phyloP scores from a whole-genome alignment of 2,113 vertebrate genomes.

The Nematolebias whitei region DNA sequence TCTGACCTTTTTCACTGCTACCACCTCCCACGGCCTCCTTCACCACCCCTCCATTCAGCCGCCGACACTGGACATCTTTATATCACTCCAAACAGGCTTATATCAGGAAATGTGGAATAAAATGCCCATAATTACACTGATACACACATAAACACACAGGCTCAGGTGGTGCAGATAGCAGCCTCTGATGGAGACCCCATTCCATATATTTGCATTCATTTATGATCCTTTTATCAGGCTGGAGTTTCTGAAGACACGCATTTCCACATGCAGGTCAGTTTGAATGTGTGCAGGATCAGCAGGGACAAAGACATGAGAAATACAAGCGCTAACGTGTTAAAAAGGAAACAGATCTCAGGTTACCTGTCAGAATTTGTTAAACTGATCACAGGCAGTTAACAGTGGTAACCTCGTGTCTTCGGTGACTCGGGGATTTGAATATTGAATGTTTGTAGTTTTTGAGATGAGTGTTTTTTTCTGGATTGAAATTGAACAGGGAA shows the following conservation, averaged over 20 bases:
- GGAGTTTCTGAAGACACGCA: slow-evolving; percentile 41
- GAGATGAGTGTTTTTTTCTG: too few species aligned
- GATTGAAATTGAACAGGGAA: too few species aligned
- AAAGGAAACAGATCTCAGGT: neutral
- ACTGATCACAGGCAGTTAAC: neutral
- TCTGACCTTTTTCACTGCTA: neutral
- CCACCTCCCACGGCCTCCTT: neutral
- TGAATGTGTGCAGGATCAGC: neutral
- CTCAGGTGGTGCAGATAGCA: slow-evolving; percentile 48
- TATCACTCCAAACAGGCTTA: slow-evolving; percentile 13
- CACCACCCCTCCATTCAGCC: neutral
- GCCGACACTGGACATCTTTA: neutral
- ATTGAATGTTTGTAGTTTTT: too few species aligned
- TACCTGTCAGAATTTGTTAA: neutral
- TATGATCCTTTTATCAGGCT: slow-evolving; percentile 58
- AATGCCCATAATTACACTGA: slow-evolving; percentile 30
- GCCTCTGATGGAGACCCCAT: slow-evolving; percentile 66
- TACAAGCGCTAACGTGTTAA: slow-evolving; percentile 1
- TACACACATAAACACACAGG: slow-evolving; percentile 21
- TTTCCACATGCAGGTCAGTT: slow-evolving; percentile 19
- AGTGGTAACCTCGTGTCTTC: too few species aligned
- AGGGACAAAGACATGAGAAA: neutral
- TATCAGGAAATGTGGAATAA: slow-evolving; percentile 27
- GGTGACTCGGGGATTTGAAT: too few species aligned
- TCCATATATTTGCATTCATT: slow-evolving; percentile 76